These are phyloP conservation scores for Drosophila tsacasi DNA, from an alignment of 1,140 invertebrate species.

Conservation along the genomic window DNA sequence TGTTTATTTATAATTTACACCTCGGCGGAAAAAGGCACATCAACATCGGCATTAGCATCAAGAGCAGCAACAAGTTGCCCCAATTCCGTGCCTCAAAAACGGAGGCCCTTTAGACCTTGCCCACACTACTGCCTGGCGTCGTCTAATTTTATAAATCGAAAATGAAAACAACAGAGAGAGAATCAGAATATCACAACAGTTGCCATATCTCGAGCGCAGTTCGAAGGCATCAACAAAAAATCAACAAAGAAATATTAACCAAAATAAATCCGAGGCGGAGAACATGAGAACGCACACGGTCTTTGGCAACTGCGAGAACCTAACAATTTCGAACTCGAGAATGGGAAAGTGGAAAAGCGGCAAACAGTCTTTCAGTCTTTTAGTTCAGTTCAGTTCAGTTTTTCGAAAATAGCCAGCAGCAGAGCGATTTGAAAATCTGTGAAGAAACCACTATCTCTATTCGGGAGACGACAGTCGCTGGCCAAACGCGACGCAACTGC, in stretches of 20 bases:
- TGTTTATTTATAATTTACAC: constrained; percentile 74
- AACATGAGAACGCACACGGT: constrained; percentile 10
- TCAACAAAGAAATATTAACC: constrained; percentile 46
- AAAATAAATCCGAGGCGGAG: constrained; percentile 53
- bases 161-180: constrained; percentile 34
- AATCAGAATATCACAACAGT: constrained; percentile 45
- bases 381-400: constrained; percentile 41
- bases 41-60: constrained; percentile 21
- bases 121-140: constrained; percentile 39
- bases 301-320: constrained; percentile 41
- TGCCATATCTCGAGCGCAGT: constrained; percentile 36
- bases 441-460: constrained; percentile 42
- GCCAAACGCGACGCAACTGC: constrained; percentile 62
- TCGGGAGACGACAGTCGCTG: constrained; percentile 67
- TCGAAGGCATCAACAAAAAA: constrained; percentile 42
- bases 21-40: constrained; percentile 18
- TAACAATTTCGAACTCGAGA: constrained; percentile 65
- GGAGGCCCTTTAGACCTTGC: constrained; percentile 62
- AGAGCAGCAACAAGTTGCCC: constrained; percentile 69
- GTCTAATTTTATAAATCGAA: constrained; percentile 61
- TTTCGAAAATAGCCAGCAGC: constrained; percentile 72
- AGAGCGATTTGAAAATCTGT: constrained; percentile 54
- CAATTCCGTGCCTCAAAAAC: constrained; percentile 35
- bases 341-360: constrained; percentile 2
- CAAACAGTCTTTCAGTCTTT: constrained; percentile 42